phyloP scores from a whole-genome alignment of 1,140 invertebrate species.

The Homarus americanus region DNA sequence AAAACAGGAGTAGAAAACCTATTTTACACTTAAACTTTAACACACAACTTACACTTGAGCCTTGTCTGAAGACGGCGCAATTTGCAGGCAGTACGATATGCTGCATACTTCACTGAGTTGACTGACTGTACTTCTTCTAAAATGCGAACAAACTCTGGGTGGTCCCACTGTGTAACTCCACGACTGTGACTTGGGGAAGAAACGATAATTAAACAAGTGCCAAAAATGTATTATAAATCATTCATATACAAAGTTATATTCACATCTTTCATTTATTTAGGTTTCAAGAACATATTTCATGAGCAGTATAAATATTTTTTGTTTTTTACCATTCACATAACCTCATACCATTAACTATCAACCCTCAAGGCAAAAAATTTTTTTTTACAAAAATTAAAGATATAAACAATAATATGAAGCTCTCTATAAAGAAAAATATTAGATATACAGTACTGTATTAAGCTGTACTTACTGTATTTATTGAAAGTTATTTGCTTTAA shows the following conservation, averaged over 20 bases:
- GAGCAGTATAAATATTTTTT: background rate
- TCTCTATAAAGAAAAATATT: no score
- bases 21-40: no score
- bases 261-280: background rate
- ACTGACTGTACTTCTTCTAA: slow-evolving; percentile 82
- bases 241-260: background rate
- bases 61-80: slow-evolving; percentile 84
- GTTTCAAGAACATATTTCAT: background rate
- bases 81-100: slow-evolving; percentile 90
- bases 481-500: no score
- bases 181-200: slow-evolving; percentile 76
- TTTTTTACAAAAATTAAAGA: no score
- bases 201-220: background rate
- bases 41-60: slow-evolving; percentile 84
- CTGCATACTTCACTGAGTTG: slow-evolving; percentile 88
- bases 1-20: no score
- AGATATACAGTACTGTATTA: no score
- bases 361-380: no score
- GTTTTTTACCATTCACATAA: background rate
- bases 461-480: no score
- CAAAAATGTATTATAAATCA: background rate
- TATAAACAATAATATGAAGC: no score
- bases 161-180: slow-evolving; percentile 79
- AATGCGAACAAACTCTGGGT: slow-evolving; percentile 80
- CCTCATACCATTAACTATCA: no score